Evolutionary conservation across 2,797 vertebrate species (phyloP).

Genomic region (Peromyscus melanophrys): DNA sequence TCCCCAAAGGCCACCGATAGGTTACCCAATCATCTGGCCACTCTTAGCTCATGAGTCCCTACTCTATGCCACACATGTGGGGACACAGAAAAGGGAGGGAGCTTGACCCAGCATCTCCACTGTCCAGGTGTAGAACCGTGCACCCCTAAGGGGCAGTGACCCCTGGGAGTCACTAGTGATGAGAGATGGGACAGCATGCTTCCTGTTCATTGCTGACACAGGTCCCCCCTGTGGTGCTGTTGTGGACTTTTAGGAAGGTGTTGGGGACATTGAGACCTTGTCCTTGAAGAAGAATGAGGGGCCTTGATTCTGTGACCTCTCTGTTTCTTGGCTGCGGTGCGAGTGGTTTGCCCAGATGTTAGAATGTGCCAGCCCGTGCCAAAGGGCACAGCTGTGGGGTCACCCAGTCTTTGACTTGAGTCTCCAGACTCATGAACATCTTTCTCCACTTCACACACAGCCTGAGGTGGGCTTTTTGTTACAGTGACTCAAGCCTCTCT

Average conservation of each 20-base stretch:
- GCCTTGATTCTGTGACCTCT: neutral
- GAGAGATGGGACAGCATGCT: neutral
- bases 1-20: no score
- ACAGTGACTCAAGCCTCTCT: neutral
- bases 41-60: neutral
- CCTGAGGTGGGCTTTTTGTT: neutral
- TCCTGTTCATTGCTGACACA: neutral
- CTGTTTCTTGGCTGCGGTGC: neutral
- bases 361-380: no score
- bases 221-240: neutral
- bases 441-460: neutral
- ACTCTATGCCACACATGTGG: rapidly evolving
- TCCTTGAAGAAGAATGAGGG: neutral
- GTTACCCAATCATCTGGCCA: neutral
- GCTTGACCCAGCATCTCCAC: rapidly evolving
- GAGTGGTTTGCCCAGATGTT: neutral
- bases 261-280: neutral
- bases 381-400: neutral
- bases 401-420: neutral
- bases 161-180: neutral
- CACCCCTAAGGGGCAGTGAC: neutral
- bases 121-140: neutral
- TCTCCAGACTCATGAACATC: neutral
- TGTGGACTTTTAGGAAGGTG: neutral
- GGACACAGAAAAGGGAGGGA: no score